Evolutionary conservation across 1,140 invertebrate species (phyloP), one percentile per base, ranked within the genome.

Genomic region (Zaprionus inermis): DNA sequence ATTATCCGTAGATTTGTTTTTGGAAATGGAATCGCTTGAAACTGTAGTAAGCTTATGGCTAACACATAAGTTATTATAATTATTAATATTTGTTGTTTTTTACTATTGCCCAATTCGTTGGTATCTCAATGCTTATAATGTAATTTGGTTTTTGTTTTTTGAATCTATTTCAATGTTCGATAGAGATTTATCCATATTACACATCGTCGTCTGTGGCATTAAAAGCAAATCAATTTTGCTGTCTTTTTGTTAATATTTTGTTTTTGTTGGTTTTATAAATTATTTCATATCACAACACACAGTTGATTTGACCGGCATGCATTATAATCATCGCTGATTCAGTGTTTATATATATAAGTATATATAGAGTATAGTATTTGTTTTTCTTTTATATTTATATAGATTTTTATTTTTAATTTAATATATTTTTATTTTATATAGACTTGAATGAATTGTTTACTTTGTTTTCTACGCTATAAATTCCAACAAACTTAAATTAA

Each of bases 281-380:
- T 88, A 90, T 74, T 88, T 90, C 86, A 91, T 90, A 90, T 90
- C 86, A 90, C 86, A 90, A 90, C 86, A 90, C 86, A 88, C 86
- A 90, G 82, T 90, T 91, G 81, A 89, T 88, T 89, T 80, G 77
- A 80, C 84, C 80, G 79, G 72, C 66, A 78, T 85, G 60, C 69
- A 76, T 67, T 76, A 64, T 63, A 71, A 58, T 70, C 59, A 82
- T 75, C 66, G 46, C 44, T 49, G 44, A 18, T 49, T 49, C 44
- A 60, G 71, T 70, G 63, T 55, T 64, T 76, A 54, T 72, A 54
- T 72, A 86, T 75, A 76, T 76, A 61, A 52, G 63, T 77, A 70
- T 64, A 52, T 80, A 69, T 59, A 68, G 76, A 73, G 36, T 36
- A 57, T 69, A 55, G 72, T 56, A 56, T 80, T 65, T 59, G 49